These are phyloP conservation scores for Odobenus rosmarus DNA, from an alignment of 2,113 vertebrate genomes.

Conservation along the genomic window DNA sequence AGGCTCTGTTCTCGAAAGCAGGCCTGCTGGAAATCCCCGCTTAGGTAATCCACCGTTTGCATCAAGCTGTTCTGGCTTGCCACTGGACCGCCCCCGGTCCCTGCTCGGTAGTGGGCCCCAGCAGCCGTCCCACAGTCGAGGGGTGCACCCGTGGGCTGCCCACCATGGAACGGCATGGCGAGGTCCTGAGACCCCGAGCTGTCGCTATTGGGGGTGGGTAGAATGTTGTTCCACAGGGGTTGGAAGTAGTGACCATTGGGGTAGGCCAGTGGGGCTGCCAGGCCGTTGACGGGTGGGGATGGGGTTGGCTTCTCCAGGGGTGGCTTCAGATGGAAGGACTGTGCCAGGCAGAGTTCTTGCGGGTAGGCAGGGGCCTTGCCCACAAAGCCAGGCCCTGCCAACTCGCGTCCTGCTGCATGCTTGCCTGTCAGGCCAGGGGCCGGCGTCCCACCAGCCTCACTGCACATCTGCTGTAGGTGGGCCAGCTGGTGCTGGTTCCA, in stretches of 20 bases:
- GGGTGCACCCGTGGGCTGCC: slow-evolving; percentile 89
- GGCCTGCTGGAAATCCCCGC: slow-evolving; percentile 97
- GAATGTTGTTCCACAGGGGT: slow-evolving; percentile 97
- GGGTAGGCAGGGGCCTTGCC: slow-evolving; percentile 93
- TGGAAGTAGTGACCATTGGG: slow-evolving; percentile 98
- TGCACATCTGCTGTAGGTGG: slow-evolving; percentile 93
- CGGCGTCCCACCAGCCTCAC: slow-evolving; percentile 89
- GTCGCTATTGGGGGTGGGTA: slow-evolving; percentile 99
- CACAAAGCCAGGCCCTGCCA: slow-evolving; percentile 88
- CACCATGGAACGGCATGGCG: slow-evolving; percentile 94
- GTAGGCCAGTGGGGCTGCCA: slow-evolving; percentile 93
- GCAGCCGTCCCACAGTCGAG: slow-evolving; percentile 93
- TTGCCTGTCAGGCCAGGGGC: slow-evolving; percentile 89
- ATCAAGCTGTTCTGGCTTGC: slow-evolving; percentile 94
- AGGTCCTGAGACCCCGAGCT: slow-evolving; percentile 99
- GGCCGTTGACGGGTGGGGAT: slow-evolving; percentile 94
- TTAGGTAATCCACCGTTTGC: slow-evolving; percentile 98
- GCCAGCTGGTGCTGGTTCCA: slow-evolving; percentile 98
- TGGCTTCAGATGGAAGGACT: slow-evolving; percentile 95
- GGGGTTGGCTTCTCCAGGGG: slow-evolving; percentile 96
- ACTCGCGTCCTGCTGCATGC: slow-evolving; percentile 89
- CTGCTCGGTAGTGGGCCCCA: slow-evolving; percentile 94
- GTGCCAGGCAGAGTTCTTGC: slow-evolving; percentile 95
- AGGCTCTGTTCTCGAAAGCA: slow-evolving; percentile 99
- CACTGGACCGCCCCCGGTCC: slow-evolving; percentile 87